phyloP scores from a whole-genome alignment of 1,140 invertebrate species.

The Pantala flavescens region DNA sequence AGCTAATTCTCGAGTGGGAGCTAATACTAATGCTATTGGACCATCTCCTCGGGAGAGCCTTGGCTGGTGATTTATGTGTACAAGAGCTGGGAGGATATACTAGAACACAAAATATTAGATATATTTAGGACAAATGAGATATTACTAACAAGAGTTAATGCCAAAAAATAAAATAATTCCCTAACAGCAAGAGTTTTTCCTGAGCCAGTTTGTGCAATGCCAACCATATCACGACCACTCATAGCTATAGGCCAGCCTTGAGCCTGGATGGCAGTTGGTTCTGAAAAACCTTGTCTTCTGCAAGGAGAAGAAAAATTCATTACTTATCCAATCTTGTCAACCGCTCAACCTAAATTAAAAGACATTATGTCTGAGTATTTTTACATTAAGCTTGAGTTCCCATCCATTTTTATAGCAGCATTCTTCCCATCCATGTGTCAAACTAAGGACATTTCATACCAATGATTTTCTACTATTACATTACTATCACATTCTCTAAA shows the following conservation, averaged over 20 bases:
- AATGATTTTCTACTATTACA: too few species aligned
- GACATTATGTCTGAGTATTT: neutral
- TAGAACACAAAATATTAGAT: constrained; percentile 23
- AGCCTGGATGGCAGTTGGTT: constrained; percentile 70
- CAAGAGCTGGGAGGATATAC: constrained; percentile 49
- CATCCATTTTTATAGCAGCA: too few species aligned
- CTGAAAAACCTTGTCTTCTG: constrained; percentile 49
- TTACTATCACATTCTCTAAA: too few species aligned
- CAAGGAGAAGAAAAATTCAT: neutral
- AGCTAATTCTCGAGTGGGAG: constrained; percentile 76
- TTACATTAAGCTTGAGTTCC: neutral
- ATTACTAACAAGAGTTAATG: neutral
- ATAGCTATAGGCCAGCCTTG: constrained; percentile 70
- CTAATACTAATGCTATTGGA: constrained; percentile 62
- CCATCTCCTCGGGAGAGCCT: constrained; percentile 54
- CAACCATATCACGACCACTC: constrained; percentile 71
- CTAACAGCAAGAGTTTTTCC: constrained; percentile 46
- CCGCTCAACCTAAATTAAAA: too few species aligned
- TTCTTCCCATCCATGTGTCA: too few species aligned
- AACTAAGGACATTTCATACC: too few species aligned
- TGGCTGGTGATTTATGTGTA: constrained; percentile 68
- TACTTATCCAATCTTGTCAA: neutral
- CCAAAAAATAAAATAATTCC: constrained; percentile 15
- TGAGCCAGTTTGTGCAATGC: constrained; percentile 67
- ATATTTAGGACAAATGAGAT: neutral